A percentile compares a stretch with the other conserved stretches of the same genome.
These are phyloP conservation scores for Sceloporus undulatus DNA, from an alignment of 2,113 vertebrate species.

Conservation along the genomic window DNA sequence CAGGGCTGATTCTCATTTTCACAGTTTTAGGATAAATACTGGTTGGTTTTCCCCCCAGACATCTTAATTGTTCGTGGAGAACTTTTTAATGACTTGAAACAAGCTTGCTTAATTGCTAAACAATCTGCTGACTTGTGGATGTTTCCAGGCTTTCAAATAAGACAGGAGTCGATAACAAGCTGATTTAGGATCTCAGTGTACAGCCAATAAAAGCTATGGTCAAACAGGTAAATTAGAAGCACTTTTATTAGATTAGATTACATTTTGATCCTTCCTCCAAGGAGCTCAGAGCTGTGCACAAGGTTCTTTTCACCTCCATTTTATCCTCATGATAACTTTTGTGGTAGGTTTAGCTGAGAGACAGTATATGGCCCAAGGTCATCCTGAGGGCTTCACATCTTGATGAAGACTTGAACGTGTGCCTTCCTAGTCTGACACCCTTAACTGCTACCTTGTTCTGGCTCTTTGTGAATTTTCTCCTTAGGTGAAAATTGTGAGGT, in stretches of 20 bases:
- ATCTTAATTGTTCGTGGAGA: conserved; percentile 37
- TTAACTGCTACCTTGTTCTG: background rate
- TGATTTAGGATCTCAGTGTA: conserved; percentile 27
- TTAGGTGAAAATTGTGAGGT: background rate
- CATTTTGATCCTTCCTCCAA: background rate
- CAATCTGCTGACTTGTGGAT: background rate
- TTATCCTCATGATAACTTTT: background rate
- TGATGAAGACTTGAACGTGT: background rate
- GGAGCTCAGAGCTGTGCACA: background rate
- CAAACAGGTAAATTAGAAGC: conserved; percentile 4
- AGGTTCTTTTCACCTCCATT: background rate
- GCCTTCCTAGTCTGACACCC: background rate
- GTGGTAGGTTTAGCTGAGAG: background rate
- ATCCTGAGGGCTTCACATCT: background rate
- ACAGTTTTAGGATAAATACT: background rate
- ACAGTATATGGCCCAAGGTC: background rate
- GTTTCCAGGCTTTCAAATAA: conserved; percentile 19
- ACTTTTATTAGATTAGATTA: conserved; percentile 5
- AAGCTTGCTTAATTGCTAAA: conserved; percentile 24
- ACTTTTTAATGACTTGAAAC: conserved; percentile 40
- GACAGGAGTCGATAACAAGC: conserved; percentile 11
- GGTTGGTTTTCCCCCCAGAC: background rate
- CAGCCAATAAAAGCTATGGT: background rate
- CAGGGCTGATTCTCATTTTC: background rate
- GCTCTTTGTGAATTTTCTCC: background rate